A percentile compares a stretch with the other conserved stretches of the same genome.
Evolutionary conservation across 2,113 vertebrate species (phyloP).

Genomic region (Glareola pratincola): DNA sequence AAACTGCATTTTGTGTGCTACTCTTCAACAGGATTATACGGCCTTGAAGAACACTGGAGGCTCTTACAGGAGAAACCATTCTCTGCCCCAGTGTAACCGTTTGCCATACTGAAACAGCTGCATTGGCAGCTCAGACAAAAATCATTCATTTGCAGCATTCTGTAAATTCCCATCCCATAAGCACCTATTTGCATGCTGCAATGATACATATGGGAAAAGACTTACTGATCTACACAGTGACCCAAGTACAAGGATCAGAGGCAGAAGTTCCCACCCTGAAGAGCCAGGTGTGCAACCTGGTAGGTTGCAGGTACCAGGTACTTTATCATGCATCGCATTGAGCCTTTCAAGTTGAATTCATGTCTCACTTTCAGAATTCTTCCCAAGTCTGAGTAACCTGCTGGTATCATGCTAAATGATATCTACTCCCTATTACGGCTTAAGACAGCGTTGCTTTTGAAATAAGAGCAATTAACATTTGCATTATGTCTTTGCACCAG

Average conservation of each 20-base stretch:
- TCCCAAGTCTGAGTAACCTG: background rate
- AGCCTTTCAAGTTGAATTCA: background rate
- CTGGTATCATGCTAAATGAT: background rate
- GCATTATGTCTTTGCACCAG: background rate
- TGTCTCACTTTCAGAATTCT: background rate
- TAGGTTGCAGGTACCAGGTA: accelerated
- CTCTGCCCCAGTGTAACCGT: background rate
- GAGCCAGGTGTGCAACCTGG: background rate
- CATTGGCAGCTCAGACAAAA: background rate
- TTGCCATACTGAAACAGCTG: background rate
- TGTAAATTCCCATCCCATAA: background rate
- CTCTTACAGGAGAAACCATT: background rate
- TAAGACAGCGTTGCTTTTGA: background rate
- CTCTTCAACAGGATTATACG: background rate
- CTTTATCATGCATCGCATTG: background rate
- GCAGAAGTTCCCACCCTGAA: background rate
- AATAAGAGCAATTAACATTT: background rate
- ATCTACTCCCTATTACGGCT: background rate
- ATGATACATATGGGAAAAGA: background rate
- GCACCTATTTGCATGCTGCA: background rate
- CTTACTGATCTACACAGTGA: background rate
- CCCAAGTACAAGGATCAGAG: background rate
- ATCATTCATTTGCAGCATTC: background rate
- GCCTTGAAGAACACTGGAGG: background rate
- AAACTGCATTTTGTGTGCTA: background rate